These are phyloP conservation scores for Drosophila mercatorum DNA, from an alignment of 2,888 invertebrate genomes.

Conservation along the genomic window DNA sequence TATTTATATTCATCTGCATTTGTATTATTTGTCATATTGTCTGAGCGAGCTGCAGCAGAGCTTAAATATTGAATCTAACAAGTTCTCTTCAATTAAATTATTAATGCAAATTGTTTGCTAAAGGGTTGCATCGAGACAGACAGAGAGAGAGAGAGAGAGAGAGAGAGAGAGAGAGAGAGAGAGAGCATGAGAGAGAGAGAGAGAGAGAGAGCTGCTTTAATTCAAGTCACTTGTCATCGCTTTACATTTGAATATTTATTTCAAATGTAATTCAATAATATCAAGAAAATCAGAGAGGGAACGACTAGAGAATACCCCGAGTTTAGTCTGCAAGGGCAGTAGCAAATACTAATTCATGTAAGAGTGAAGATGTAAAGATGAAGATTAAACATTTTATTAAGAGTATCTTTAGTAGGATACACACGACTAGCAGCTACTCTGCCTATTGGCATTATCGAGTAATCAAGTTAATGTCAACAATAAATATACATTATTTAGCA, in stretches of 20 bases:
- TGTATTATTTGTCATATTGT: constrained; percentile 66
- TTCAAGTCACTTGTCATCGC: constrained; percentile 11
- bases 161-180: not conserved
- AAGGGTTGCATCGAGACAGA: not conserved
- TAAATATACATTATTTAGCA: too few relatives aligned
- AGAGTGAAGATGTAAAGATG: too few relatives aligned
- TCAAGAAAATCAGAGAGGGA: too few relatives aligned
- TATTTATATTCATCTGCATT: constrained; percentile 51
- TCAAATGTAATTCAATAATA: constrained; percentile 12
- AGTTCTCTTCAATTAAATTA: constrained; percentile 76
- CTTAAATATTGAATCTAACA: constrained; percentile 76
- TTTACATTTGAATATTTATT: constrained; percentile 12
- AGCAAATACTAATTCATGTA: not conserved
- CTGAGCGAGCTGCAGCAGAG: constrained; percentile 44
- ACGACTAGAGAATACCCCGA: constrained; percentile 1
- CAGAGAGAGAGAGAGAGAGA: not conserved
- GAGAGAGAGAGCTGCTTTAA: not conserved
- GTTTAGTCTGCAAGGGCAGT: not conserved
- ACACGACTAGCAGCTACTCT: not conserved
- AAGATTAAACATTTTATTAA: not conserved
- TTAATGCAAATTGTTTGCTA: constrained; percentile 61
- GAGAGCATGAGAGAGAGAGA: not conserved
- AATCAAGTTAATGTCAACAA: too few relatives aligned
- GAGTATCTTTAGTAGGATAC: not conserved
- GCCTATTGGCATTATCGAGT: not conserved